These are phyloP conservation scores for Megamerina dolium DNA, from an alignment of 2,888 invertebrate genomes.

Conservation along the genomic window DNA sequence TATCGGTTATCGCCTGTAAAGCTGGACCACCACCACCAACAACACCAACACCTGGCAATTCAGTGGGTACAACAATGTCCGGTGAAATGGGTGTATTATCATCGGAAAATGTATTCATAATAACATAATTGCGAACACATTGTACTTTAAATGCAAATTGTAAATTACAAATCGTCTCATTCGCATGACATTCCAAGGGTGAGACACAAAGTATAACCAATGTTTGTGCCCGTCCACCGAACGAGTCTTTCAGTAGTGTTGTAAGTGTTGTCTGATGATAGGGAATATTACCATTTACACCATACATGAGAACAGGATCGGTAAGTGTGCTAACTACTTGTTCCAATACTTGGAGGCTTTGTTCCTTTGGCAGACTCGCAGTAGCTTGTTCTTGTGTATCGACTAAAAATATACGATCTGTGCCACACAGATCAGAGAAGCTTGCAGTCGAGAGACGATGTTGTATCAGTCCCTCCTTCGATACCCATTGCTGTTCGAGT, in stretches of 20 bases:
- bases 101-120: conserved; percentile 64
- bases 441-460: conserved; percentile 68
- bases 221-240: conserved; percentile 70
- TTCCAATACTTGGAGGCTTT: conserved; percentile 61
- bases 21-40: conserved; percentile 20
- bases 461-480: conserved; percentile 60
- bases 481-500: conserved; percentile 68
- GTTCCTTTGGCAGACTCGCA: conserved; percentile 55
- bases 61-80: conserved; percentile 25
- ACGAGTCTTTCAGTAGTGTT: conserved; percentile 65
- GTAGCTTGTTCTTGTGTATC: conserved; percentile 49
- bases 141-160: conserved; percentile 63
- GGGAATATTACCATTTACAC: conserved; percentile 43
- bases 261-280: conserved; percentile 63
- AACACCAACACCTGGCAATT: conserved; percentile 14
- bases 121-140: conserved; percentile 64
- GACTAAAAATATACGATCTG: conserved; percentile 51
- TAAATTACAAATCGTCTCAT: conserved; percentile 64
- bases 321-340: conserved; percentile 59
- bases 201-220: conserved; percentile 69
- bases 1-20: conserved; percentile 21
- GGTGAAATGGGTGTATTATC: conserved; percentile 56
- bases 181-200: conserved; percentile 60
- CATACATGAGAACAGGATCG: conserved; percentile 45
- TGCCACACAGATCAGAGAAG: conserved; percentile 64